Evolutionary conservation across 1,140 invertebrate genomes (phyloP), one percentile per base, ranked within the genome.

Genomic region (Gonatopus flavifemur): DNA sequence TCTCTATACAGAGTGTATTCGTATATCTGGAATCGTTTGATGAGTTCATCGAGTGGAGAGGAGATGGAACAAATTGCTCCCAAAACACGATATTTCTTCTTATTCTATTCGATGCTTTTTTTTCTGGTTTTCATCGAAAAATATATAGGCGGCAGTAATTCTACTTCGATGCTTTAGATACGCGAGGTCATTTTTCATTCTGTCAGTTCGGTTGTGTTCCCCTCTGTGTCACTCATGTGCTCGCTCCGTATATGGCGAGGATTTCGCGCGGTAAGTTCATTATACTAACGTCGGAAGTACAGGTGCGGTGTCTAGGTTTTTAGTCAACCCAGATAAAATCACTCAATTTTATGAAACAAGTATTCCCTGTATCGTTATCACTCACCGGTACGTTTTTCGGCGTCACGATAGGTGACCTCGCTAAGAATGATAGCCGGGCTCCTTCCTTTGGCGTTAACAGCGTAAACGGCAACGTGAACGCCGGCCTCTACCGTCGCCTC

Each of bases 381-480:
- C 83, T 82, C 69, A 91, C 90, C 88, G 67, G 88, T 90, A 43
- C 88, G 80, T 73, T 89, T 91, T 64, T 91, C 89, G 0, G 89
- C 86, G 66, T 90, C 88, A 24, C 84, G 81, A 61, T 90, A 86
- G 1, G 88, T 88, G 30, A 89, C 82, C 59, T 89, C 88, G 46
- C 86, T 86, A 25, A 92, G 77, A 1, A 84, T 77, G 9, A 88
- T 82, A 0, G 86, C 81, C 32, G 80, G 75, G 51, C 88, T 90
- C 36, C 85, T 80, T 2, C 90, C 91, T 75, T 92, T 93, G 22
- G 84, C 82, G 74, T 93, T 93, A 43, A 87, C 83, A 1, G 90
- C 85, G 54, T 85, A 89, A 13, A 92, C 84, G 9, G 83, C 82
- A 13, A 93, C 83, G 43, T 87, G 81, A 65, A 88, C 88, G 2